Conservation (phyloP, 2,888 invertebrate species). For the Mimas tiliae region DNA sequence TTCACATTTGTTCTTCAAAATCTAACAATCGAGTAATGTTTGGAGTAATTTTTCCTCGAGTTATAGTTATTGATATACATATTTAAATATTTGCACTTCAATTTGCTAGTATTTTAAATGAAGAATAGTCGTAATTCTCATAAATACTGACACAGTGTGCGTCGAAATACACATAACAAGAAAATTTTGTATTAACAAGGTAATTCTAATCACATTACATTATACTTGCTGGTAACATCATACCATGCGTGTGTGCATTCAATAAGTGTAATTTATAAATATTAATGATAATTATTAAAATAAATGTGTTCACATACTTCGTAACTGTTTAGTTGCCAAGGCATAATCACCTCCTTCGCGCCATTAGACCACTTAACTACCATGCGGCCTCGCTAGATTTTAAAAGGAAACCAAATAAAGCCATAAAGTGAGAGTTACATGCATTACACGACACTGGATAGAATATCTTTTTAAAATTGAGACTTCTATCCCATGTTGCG, state of each 20-base stretch:
- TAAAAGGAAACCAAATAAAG: slow-evolving; percentile 72
- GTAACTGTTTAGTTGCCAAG: slow-evolving; percentile 77
- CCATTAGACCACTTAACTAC: slow-evolving; percentile 83
- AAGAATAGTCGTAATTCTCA: no score
- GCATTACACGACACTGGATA: slow-evolving; percentile 49
- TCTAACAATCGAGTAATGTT: no score
- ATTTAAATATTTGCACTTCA: no score
- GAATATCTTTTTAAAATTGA: slow-evolving; percentile 17
- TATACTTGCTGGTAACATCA: slow-evolving; percentile 3
- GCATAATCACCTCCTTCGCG: slow-evolving; percentile 80
- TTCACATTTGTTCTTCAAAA: no score
- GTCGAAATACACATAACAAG: neutral
- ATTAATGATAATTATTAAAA: slow-evolving; percentile 8
- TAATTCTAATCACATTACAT: neutral
- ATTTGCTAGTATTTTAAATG: no score
- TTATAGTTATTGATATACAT: no score
- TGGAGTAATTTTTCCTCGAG: no score
- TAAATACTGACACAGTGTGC: no score
- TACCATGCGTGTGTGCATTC: slow-evolving; percentile 22
- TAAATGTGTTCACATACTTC: slow-evolving; percentile 70
- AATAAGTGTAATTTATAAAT: neutral
- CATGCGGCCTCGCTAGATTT: slow-evolving; percentile 80
- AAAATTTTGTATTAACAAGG: slow-evolving; percentile 3
- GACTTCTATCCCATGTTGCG: slow-evolving; percentile 9
- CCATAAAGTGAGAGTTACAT: slow-evolving; percentile 71